Conservation (phyloP, 1,140 invertebrate genomes). For the Hesperophylax magnus region DNA sequence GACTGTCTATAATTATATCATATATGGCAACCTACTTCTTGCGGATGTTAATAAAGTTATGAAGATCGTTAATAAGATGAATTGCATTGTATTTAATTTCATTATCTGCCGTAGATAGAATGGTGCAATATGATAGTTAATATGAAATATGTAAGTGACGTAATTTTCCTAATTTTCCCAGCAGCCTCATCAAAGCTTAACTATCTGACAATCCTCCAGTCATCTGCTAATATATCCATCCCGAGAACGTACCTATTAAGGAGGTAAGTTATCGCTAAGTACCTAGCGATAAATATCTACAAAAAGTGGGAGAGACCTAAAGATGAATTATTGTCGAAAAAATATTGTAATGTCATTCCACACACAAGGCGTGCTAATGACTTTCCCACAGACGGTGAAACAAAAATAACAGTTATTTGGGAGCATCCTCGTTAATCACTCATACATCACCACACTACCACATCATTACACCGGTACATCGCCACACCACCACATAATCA, state of each 20-base stretch:
- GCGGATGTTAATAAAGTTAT: too few species aligned
- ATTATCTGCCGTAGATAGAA: too few species aligned
- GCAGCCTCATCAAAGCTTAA: slow-evolving; percentile 28
- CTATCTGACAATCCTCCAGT: slow-evolving; percentile 32
- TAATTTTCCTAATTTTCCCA: slow-evolving; percentile 38
- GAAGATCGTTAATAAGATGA: too few species aligned
- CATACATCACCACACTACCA: slow-evolving; percentile 42
- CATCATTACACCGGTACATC: not conserved
- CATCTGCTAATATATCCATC: slow-evolving; percentile 35
- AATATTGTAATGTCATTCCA: slow-evolving; percentile 54
- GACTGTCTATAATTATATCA: too few species aligned
- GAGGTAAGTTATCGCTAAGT: too few species aligned
- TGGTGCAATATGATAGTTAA: too few species aligned
- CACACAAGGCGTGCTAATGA: slow-evolving; percentile 48
- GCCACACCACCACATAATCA: not conserved
- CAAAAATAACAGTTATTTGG: slow-evolving; percentile 53
- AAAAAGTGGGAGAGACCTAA: slow-evolving; percentile 41
- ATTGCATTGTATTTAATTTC: too few species aligned
- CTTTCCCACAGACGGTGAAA: slow-evolving; percentile 51
- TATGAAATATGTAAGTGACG: too few species aligned
- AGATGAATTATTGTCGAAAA: slow-evolving; percentile 37
- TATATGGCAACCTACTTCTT: too few species aligned
- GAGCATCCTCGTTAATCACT: slow-evolving; percentile 47
- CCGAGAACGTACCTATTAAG: not conserved
- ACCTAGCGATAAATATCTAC: not conserved